A percentile compares a stretch with the other conserved stretches of the same genome.
Evolutionary conservation across 2,113 vertebrate species (phyloP).

Genomic region (Crotalus tigris): DNA sequence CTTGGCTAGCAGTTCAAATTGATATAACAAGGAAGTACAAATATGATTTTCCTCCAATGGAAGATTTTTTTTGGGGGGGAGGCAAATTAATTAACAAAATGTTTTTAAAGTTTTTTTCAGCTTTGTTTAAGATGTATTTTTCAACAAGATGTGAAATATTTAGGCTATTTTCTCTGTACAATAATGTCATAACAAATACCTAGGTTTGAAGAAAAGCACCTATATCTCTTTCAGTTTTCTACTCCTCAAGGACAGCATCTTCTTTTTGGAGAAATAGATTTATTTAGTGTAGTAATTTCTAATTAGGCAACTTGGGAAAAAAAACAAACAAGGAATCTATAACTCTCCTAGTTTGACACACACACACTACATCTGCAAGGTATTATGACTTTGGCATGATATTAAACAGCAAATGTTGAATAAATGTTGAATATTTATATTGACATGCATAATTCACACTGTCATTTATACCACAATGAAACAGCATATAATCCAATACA

Average conservation of each 20-base stretch:
- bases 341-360: neutral
- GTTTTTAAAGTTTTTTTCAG: neutral
- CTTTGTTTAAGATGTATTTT: neutral
- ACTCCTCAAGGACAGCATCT: neutral
- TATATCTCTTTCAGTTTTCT: neutral
- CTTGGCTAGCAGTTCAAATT: neutral
- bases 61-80: neutral
- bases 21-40: neutral
- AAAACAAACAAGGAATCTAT: constrained; percentile 9
- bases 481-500: neutral
- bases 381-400: neutral
- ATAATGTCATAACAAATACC: neutral
- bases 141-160: neutral
- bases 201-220: neutral
- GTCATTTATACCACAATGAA: neutral
- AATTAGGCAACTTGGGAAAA: constrained; percentile 6
- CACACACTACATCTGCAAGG: neutral
- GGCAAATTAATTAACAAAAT: neutral
- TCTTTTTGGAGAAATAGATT: neutral
- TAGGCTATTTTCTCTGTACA: neutral
- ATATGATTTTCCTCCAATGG: neutral
- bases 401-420: neutral
- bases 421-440: neutral
- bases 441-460: neutral
- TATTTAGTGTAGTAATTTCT: neutral